Evolutionary conservation across 1,140 invertebrate genomes (phyloP).

Genomic region (Sweltsa coloradensis): DNA sequence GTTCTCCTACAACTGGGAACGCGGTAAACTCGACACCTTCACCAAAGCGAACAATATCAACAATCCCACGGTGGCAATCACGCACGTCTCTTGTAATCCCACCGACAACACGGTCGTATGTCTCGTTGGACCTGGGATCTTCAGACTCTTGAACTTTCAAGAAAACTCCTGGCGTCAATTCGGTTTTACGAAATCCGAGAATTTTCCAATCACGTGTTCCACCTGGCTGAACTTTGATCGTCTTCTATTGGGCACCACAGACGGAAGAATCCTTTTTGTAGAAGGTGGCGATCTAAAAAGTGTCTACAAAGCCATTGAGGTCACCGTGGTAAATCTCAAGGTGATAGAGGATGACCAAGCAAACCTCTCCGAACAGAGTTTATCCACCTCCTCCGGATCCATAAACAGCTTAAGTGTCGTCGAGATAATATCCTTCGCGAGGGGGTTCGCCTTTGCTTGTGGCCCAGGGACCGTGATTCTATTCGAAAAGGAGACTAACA

Average conservation of each 20-base stretch:
- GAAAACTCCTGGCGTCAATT: constrained; percentile 71
- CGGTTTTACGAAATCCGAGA: constrained; percentile 70
- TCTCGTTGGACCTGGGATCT: constrained; percentile 55
- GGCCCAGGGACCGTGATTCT: constrained; percentile 44
- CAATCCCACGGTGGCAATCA: constrained; percentile 9
- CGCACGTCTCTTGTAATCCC: constrained; percentile 57
- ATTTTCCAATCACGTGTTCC: constrained; percentile 51
- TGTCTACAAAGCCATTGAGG: constrained; percentile 40
- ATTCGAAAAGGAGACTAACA: constrained; percentile 47
- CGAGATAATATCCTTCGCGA: constrained; percentile 33
- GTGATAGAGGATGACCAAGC: constrained; percentile 20
- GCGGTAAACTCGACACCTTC: constrained; percentile 64
- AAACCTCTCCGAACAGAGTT: neutral
- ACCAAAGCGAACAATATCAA: constrained; percentile 47
- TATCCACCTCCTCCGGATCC: neutral
- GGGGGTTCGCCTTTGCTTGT: constrained; percentile 47
- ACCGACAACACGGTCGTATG: constrained; percentile 60
- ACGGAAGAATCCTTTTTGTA: constrained; percentile 57
- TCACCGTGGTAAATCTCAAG: constrained; percentile 39
- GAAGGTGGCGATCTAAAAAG: constrained; percentile 67
- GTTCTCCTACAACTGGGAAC: constrained; percentile 74
- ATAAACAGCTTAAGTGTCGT: neutral
- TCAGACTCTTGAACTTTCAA: constrained; percentile 64
- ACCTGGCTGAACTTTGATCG: constrained; percentile 61
- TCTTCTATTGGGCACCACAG: constrained; percentile 59